Base-by-base conservation (phyloP, 2,797 vertebrate species). In the Mormyrops attenuatus region DNA sequence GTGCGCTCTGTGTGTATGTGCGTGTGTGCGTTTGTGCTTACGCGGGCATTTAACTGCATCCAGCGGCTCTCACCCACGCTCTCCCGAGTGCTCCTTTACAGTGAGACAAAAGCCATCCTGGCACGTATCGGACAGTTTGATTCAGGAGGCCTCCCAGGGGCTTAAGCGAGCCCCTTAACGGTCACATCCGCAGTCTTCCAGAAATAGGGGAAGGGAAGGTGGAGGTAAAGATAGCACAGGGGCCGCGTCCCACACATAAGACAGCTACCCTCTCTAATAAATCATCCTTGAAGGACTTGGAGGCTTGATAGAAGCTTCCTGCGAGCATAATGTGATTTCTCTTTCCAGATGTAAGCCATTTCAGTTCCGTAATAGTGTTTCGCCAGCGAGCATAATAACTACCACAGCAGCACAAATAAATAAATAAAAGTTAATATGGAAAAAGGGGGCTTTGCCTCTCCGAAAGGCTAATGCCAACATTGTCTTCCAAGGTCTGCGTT, bases 81-180 rank as follows among this genome's bases (percentile, higher is more conserved):
- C 88, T 85, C 38, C 86, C 88, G 4, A 63, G 89, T 89, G 52
- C 91, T 85, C 90, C 89, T 90, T 90, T 94, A 89, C 91, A n/a
- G 85, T 90, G 90, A 92, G 94, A 94, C 91, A 93, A 94, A 93
- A 93, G 92, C 89, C 90, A 73, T 90, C 90, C 90, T 94, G 93
- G 94, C 92, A 91, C 94, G 91, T 91, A 93, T 90, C 15, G 85
- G 93, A 91, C 90, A 92, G 93, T 94, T 90, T 90, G 93, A 96
- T 96, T 96, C 91, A 95, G 92, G 93, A 91, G 91, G 90, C 94
- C 93, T 94, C 95, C 93, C 63, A 90, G 93, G 93, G 95, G 92
- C 82, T 89, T 93, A 92, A 93, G 94, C 93, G 92, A 92, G 66
- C 69, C 94, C 94, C 93, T 94, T 93, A 93, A 93, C 95, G 94